Evolutionary conservation across 2,888 invertebrate genomes (phyloP).

Genomic region (Callimorpha dominula): DNA sequence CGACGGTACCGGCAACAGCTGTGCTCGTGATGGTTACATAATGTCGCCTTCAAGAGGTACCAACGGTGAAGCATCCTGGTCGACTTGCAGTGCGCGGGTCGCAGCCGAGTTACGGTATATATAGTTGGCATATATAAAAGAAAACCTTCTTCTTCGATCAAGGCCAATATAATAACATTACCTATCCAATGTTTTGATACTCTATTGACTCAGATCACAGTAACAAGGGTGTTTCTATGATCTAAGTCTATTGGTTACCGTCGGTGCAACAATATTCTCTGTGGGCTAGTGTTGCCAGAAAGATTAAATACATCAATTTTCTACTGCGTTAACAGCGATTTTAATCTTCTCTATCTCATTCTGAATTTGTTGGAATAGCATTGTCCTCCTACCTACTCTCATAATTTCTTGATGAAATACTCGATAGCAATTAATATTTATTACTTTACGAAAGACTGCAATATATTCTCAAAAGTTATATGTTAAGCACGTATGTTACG

Average conservation of each 20-base stretch:
- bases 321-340: neutral
- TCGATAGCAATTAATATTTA: neutral
- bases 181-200: too few relatives aligned
- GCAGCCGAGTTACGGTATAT: conserved; percentile 87
- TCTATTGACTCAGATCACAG: too few relatives aligned
- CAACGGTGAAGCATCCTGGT: conserved; percentile 93
- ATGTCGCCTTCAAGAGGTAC: conserved; percentile 94
- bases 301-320: too few relatives aligned
- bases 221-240: too few relatives aligned
- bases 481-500: too few relatives aligned
- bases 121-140: conserved; percentile 5
- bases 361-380: neutral
- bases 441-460: neutral
- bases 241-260: too few relatives aligned
- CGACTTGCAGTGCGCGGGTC: conserved; percentile 90
- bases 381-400: neutral
- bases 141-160: too few relatives aligned
- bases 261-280: too few relatives aligned
- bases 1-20: conserved; percentile 90
- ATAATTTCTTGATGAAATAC: neutral
- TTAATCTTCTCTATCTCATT: neutral
- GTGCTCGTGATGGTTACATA: conserved; percentile 92
- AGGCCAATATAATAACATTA: too few relatives aligned
- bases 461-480: neutral
- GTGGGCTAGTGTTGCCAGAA: too few relatives aligned